Evolutionary conservation across 2,888 invertebrate species (phyloP).

Genomic region (Eupeodes latifasciatus): DNA sequence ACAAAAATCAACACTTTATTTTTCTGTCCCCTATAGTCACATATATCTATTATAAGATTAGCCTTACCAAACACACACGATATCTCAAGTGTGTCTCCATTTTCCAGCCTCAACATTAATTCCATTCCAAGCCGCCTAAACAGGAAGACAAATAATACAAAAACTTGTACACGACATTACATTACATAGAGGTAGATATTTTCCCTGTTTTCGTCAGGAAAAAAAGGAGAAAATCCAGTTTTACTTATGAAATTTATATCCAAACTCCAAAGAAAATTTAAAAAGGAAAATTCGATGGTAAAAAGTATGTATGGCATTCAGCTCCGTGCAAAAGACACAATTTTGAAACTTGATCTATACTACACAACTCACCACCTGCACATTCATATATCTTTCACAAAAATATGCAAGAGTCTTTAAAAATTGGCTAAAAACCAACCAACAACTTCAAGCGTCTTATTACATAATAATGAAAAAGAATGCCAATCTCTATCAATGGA

Average conservation of each 20-base stretch:
- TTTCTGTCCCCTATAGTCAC: neutral
- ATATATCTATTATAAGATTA: neutral
- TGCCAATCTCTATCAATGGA: slow-evolving; percentile 61
- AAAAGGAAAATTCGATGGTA: slow-evolving; percentile 38
- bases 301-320: slow-evolving; percentile 36
- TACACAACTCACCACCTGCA: slow-evolving; percentile 9
- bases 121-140: slow-evolving; percentile 29
- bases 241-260: neutral
- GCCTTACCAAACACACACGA: neutral
- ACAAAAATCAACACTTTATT: neutral
- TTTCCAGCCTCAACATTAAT: neutral
- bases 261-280: slow-evolving; percentile 4
- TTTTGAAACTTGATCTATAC: slow-evolving; percentile 59
- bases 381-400: neutral
- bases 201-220: slow-evolving; percentile 9
- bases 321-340: slow-evolving; percentile 16
- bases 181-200: slow-evolving; percentile 27
- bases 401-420: neutral
- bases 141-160: slow-evolving; percentile 62
- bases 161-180: slow-evolving; percentile 23
- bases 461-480: slow-evolving; percentile 53
- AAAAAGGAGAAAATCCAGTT: slow-evolving; percentile 73
- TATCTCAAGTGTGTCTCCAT: slow-evolving; percentile 13
- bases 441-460: neutral
- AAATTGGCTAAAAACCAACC: neutral